Percentiles rank a stretch among this genome's conserved stretches.
These are phyloP conservation scores for Melieria omissa DNA, from an alignment of 2,888 invertebrate genomes.

Conservation along the genomic window DNA sequence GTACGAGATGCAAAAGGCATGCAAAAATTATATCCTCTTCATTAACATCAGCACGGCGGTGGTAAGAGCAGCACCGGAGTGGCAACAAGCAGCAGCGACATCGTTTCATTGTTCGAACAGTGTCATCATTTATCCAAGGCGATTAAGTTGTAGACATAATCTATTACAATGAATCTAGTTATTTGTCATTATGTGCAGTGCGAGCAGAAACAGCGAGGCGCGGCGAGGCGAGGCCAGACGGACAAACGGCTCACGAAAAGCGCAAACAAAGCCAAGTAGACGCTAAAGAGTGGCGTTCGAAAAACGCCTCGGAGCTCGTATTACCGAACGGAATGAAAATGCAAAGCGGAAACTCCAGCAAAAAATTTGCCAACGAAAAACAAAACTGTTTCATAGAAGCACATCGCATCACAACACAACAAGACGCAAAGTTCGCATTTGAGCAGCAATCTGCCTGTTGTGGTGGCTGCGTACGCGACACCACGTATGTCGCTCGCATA, in stretches of 20 bases:
- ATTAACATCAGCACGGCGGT: conserved; percentile 5
- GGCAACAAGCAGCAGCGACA: conserved; percentile 27
- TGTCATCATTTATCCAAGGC: conserved; percentile 65
- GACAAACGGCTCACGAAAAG: conserved; percentile 43
- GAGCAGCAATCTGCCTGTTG: conserved; percentile 27
- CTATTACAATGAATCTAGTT: conserved; percentile 67
- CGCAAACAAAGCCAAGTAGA: conserved; percentile 38
- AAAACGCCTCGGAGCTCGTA: conserved; percentile 65
- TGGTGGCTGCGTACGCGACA: neutral
- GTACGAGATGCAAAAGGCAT: neutral
- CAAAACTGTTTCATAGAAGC: conserved; percentile 8
- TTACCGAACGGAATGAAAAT: conserved; percentile 49
- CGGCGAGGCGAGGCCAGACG: conserved; percentile 39
- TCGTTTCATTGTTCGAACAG: conserved; percentile 48
- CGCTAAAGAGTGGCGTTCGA: conserved; percentile 48
- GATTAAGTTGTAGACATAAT: conserved; percentile 67
- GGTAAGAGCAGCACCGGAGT: conserved; percentile 19
- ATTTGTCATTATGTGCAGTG: conserved; percentile 63
- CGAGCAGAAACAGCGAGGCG: neutral
- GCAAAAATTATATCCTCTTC: neutral
- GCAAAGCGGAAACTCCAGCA: conserved; percentile 53
- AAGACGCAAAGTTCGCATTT: neutral
- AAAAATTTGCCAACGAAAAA: conserved; percentile 1
- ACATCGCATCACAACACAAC: conserved; percentile 11
- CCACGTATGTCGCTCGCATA: conserved; percentile 11